A percentile compares a stretch with the other conserved stretches of the same genome.
Conservation (phyloP, 2,888 invertebrate species). For the Chaitophorus viminalis region DNA sequence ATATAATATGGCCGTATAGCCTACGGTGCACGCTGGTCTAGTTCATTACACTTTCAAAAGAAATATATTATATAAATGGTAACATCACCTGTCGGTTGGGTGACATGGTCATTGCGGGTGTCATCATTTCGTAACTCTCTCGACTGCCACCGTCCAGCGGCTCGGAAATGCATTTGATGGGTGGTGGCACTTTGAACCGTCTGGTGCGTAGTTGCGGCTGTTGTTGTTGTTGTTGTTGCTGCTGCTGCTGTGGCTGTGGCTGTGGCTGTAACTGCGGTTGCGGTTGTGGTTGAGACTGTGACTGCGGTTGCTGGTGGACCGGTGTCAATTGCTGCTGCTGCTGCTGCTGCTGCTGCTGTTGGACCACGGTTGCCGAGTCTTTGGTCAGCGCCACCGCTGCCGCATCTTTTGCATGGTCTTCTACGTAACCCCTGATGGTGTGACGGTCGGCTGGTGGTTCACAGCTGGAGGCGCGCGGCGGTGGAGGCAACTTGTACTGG, state of each 20-base stretch:
- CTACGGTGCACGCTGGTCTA: too few relatives aligned
- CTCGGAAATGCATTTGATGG: conserved; percentile 63
- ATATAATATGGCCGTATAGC: too few relatives aligned
- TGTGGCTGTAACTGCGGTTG: not conserved
- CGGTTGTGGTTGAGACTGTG: not conserved
- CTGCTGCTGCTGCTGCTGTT: not conserved
- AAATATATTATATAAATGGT: not conserved
- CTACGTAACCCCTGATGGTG: conserved; percentile 22
- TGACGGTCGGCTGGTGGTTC: conserved; percentile 65
- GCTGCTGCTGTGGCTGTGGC: conserved; percentile 66
- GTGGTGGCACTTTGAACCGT: conserved; percentile 65
- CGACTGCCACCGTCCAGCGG: conserved; percentile 53
- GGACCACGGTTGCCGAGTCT: not conserved
- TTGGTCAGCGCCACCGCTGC: too few relatives aligned
- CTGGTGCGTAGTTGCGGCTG: conserved; percentile 62
- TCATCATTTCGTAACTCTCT: conserved; percentile 55
- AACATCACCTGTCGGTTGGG: conserved; percentile 57
- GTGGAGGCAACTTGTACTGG: conserved; percentile 67
- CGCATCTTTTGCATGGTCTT: conserved; percentile 7
- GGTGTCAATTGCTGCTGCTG: not conserved
- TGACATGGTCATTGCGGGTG: conserved; percentile 49
- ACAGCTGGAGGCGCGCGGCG: conserved; percentile 67
- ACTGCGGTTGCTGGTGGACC: not conserved
- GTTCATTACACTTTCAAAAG: too few relatives aligned
- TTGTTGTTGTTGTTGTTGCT: conserved; percentile 66